Conservation (phyloP, 2,797 vertebrate genomes). For the Taeniopygia guttata region DNA sequence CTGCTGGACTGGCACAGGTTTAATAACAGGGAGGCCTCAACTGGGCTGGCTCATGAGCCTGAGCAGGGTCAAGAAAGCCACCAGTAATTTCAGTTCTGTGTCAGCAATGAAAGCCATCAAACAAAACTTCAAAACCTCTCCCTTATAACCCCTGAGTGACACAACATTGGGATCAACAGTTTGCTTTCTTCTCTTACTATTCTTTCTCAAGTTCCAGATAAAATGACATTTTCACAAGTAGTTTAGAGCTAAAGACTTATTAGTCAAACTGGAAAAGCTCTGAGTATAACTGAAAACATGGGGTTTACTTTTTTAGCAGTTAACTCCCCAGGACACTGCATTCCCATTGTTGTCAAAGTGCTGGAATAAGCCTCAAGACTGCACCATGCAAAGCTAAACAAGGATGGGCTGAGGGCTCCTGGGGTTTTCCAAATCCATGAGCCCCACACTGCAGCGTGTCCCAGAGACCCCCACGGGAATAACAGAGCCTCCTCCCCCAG, state of each 20-base stretch:
- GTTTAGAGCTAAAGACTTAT: background rate
- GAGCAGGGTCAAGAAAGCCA: background rate
- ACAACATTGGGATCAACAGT: background rate
- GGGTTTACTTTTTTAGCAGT: background rate
- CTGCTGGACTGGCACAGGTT: background rate
- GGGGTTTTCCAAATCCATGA: fast-evolving
- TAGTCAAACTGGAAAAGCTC: background rate
- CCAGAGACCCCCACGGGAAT: background rate
- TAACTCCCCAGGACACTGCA: background rate
- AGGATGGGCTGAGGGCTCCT: background rate
- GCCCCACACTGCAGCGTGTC: fast-evolving
- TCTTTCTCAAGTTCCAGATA: background rate
- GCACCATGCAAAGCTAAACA: background rate
- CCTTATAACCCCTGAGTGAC: background rate
- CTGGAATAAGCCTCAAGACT: background rate
- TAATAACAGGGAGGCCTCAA: fast-evolving
- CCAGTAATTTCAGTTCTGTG: background rate
- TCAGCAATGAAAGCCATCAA: background rate
- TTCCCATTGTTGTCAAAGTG: background rate
- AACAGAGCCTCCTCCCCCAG: background rate
- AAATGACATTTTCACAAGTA: background rate
- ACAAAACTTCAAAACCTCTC: background rate
- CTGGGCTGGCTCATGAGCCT: background rate
- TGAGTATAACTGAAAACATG: background rate
- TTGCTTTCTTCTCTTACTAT: background rate